Evolutionary conservation across 1,140 invertebrate genomes (phyloP).

Genomic region (Bicyclus anynana): DNA sequence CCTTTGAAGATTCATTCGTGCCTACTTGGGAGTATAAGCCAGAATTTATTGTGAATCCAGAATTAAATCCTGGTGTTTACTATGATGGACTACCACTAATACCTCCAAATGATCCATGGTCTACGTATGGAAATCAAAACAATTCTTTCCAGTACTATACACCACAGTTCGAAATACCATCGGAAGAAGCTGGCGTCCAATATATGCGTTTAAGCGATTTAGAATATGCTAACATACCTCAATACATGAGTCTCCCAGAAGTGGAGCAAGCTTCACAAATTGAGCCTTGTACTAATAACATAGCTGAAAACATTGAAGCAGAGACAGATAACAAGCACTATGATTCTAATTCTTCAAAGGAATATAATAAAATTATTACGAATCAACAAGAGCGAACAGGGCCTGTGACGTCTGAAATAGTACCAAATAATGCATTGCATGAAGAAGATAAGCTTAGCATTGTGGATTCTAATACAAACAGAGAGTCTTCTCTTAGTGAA

Average conservation of each 20-base stretch:
- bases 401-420: slow-evolving; percentile 4
- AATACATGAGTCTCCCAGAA: slow-evolving; percentile 60
- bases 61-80: slow-evolving; percentile 54
- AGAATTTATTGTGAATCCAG: slow-evolving; percentile 41
- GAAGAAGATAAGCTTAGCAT: slow-evolving; percentile 40
- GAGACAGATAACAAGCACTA: slow-evolving; percentile 14
- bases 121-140: slow-evolving; percentile 50
- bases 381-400: not conserved
- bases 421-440: slow-evolving; percentile 12
- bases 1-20: slow-evolving; percentile 72
- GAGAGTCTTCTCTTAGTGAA: slow-evolving; percentile 51
- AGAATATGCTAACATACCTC: slow-evolving; percentile 55
- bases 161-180: slow-evolving; percentile 50
- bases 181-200: slow-evolving; percentile 49
- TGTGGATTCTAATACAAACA: slow-evolving; percentile 36
- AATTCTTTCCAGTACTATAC: slow-evolving; percentile 54
- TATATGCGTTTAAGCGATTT: slow-evolving; percentile 65
- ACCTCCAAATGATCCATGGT: slow-evolving; percentile 67
- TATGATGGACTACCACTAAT: slow-evolving; percentile 62
- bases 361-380: not conserved
- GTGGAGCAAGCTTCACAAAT: slow-evolving; percentile 41
- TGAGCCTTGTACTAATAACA: slow-evolving; percentile 18
- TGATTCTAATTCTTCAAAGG: not conserved
- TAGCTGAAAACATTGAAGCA: slow-evolving; percentile 20
- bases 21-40: slow-evolving; percentile 66